Evolutionary conservation across 2,113 vertebrate species (phyloP).

Genomic region (Proterorhinus semilunaris): DNA sequence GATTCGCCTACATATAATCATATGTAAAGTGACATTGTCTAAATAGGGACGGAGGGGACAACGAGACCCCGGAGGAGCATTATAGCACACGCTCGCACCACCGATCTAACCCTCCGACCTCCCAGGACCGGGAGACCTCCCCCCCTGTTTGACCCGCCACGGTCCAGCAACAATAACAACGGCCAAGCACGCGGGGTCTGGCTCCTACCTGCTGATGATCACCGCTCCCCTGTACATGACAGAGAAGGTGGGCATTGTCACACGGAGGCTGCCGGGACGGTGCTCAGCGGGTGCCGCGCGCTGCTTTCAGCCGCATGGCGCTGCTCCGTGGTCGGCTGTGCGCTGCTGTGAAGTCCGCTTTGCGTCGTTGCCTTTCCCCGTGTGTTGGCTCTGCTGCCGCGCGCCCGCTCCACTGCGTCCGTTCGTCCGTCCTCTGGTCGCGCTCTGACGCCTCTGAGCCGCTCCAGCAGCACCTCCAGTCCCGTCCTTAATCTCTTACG

Average conservation of each 20-base stretch:
- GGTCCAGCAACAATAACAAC: too few relatives aligned
- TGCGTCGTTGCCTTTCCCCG: too few relatives aligned
- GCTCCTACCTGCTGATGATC: conserved; percentile 82
- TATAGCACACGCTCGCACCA: too few relatives aligned
- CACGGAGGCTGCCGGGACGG: conserved; percentile 38
- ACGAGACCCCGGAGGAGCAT: too few relatives aligned
- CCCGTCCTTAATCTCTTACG: conserved; percentile 59
- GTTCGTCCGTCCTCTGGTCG: neutral
- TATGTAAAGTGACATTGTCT: too few relatives aligned
- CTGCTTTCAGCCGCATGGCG: conserved; percentile 48
- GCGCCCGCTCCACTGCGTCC: neutral
- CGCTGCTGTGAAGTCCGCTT: neutral
- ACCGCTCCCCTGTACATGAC: conserved; percentile 84
- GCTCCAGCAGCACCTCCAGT: conserved; percentile 45
- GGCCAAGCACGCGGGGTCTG: too few relatives aligned
- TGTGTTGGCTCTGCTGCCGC: neutral
- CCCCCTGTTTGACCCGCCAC: too few relatives aligned
- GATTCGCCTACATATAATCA: too few relatives aligned
- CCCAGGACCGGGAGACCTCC: too few relatives aligned
- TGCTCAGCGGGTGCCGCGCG: conserved; percentile 9
- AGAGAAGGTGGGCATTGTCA: conserved; percentile 81
- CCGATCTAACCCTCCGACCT: too few relatives aligned
- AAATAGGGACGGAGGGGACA: too few relatives aligned
- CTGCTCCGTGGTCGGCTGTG: neutral
- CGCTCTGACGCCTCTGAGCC: conserved; percentile 31